Evolutionary conservation across 2,888 invertebrate genomes (phyloP).

Genomic region (Cantharis flavilabris): DNA sequence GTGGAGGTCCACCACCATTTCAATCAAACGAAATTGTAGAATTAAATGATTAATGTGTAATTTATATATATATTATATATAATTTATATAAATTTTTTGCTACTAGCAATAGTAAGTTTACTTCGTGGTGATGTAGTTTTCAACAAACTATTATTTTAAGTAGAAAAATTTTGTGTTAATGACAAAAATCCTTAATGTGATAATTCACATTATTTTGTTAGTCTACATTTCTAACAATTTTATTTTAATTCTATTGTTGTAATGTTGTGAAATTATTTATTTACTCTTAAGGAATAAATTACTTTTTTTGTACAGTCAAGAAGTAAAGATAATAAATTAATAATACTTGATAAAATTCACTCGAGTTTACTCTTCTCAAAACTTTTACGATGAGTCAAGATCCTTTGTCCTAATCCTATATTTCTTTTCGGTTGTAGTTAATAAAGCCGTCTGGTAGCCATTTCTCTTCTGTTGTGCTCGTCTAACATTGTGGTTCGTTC

Average conservation of each 20-base stretch:
- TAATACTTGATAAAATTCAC: not conserved
- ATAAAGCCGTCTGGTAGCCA: constrained; percentile 21
- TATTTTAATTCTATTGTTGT: not conserved
- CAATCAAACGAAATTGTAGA: constrained; percentile 15
- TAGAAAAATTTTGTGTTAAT: not conserved
- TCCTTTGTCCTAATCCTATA: too few species aligned
- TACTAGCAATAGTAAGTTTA: not conserved
- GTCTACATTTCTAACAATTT: not conserved
- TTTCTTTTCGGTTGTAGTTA: not conserved
- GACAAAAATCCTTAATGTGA: not conserved
- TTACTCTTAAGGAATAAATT: not conserved
- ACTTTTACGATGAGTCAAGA: too few species aligned
- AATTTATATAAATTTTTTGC: not conserved
- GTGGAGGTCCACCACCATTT: not conserved
- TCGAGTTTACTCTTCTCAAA: not conserved
- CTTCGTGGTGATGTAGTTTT: not conserved
- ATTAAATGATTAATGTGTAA: constrained; percentile 12
- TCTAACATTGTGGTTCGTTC: constrained; percentile 58
- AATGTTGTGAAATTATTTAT: not conserved
- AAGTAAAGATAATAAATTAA: not conserved
- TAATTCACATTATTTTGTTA: not conserved
- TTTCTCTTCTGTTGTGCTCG: constrained; percentile 42
- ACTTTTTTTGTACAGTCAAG: not conserved
- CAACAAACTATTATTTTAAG: not conserved
- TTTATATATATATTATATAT: not conserved